Evolutionary conservation across 2,888 invertebrate genomes (phyloP).

Genomic region (Sphaerophoria taeniata): DNA sequence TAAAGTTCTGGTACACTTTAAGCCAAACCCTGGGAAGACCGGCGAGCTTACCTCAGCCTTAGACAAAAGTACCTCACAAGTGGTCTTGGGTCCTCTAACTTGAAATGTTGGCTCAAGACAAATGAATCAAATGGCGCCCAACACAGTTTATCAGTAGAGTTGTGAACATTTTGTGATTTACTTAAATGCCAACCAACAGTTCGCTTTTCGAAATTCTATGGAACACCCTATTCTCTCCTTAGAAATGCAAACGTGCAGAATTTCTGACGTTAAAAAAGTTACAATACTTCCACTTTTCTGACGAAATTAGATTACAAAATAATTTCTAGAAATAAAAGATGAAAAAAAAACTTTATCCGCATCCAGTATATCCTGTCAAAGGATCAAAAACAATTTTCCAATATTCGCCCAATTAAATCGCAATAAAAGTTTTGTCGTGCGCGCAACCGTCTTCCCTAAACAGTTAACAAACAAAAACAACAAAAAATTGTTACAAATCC

Average conservation of each 20-base stretch:
- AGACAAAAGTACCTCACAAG: no score
- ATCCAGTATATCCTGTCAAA: conserved; percentile 42
- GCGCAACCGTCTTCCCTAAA: conserved; percentile 22
- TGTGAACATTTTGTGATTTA: no score
- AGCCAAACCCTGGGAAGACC: no score
- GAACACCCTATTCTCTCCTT: no score
- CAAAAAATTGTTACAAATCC: conserved; percentile 5
- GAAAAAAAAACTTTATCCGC: conserved; percentile 3
- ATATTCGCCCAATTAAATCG: conserved; percentile 57
- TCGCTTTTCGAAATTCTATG: no score
- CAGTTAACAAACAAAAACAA: not conserved
- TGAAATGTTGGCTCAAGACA: no score
- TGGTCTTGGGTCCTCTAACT: no score
- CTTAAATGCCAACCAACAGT: no score
- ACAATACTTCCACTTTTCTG: not conserved
- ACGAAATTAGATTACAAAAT: not conserved
- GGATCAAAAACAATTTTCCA: conserved; percentile 25
- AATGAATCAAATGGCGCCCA: no score
- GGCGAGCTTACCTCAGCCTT: no score
- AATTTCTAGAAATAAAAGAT: not conserved
- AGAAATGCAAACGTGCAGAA: not conserved
- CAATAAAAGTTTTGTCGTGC: conserved; percentile 46
- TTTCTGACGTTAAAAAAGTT: not conserved
- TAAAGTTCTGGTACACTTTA: no score
- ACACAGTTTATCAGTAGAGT: no score